A percentile compares a stretch with the other conserved stretches of the same genome.
phyloP scores from a whole-genome alignment of 2,888 invertebrate genomes.

The Parnassius mnemosyne region DNA sequence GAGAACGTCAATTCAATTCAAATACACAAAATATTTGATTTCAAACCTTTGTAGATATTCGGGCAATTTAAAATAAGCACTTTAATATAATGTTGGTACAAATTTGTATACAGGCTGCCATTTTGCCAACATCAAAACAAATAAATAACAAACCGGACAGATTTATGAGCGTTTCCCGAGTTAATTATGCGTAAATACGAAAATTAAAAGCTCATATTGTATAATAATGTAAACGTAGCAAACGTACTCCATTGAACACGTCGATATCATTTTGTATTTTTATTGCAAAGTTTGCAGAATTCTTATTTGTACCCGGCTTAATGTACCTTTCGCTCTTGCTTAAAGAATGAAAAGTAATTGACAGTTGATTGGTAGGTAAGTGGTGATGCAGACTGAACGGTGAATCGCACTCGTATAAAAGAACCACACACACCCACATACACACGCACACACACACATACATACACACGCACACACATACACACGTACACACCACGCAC shows the following conservation, averaged over 20 bases:
- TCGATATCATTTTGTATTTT: background rate
- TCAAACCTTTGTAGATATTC: background rate
- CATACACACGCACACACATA: too few relatives aligned
- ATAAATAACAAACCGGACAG: conserved; percentile 19
- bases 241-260: background rate
- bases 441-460: too few relatives aligned
- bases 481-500: too few relatives aligned
- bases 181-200: conserved; percentile 26
- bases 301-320: too few relatives aligned
- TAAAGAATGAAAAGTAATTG: too few relatives aligned
- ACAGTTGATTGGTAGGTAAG: background rate
- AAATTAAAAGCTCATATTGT: conserved; percentile 23
- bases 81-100: background rate
- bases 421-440: too few relatives aligned
- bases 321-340: too few relatives aligned
- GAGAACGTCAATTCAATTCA: background rate
- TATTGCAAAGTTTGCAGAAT: background rate
- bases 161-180: conserved; percentile 14
- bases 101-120: background rate
- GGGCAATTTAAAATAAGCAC: too few relatives aligned
- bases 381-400: background rate
- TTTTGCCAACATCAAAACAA: conserved; percentile 3
- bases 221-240: conserved; percentile 17
- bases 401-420: background rate
- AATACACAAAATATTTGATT: background rate